Percentiles rank a stretch among this genome's conserved stretches.
Evolutionary conservation across 2,797 vertebrate species (phyloP).

Genomic region (Aldrovandia affinis): DNA sequence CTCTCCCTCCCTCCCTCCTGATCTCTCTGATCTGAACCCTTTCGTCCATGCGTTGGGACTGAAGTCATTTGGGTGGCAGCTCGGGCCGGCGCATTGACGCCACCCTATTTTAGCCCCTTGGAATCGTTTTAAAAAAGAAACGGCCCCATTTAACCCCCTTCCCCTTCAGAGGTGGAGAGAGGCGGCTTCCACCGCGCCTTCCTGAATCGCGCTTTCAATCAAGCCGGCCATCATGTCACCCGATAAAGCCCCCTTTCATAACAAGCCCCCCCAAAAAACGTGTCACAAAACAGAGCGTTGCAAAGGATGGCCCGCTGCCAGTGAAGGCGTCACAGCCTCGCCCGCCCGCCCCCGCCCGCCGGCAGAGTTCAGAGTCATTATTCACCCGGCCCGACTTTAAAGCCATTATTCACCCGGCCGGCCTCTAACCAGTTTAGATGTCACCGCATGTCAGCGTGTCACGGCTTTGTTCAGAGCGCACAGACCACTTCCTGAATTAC

Average conservation of each 20-base stretch:
- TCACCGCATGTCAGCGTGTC: background rate
- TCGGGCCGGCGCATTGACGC: background rate
- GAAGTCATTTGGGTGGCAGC: background rate
- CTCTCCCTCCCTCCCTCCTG: background rate
- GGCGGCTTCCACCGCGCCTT: background rate
- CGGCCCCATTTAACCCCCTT: background rate
- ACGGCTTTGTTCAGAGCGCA: background rate
- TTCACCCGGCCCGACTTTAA: background rate
- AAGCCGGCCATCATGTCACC: background rate
- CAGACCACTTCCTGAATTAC: background rate
- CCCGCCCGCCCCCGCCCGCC: background rate
- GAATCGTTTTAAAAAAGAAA: conserved; percentile 6
- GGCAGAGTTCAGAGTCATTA: background rate
- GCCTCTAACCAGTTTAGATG: background rate
- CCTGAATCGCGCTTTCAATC: background rate
- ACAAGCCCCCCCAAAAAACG: background rate
- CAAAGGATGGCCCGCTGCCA: background rate
- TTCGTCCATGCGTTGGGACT: background rate
- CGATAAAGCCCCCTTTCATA: background rate
- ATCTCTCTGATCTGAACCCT: background rate
- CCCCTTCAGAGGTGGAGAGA: background rate
- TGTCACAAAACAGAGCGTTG: background rate
- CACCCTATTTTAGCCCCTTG: background rate
- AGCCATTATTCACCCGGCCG: background rate
- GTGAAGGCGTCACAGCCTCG: background rate